These are phyloP conservation scores for Gymnoscelis rufifasciata DNA, from an alignment of 2,888 invertebrate species.

Conservation along the genomic window DNA sequence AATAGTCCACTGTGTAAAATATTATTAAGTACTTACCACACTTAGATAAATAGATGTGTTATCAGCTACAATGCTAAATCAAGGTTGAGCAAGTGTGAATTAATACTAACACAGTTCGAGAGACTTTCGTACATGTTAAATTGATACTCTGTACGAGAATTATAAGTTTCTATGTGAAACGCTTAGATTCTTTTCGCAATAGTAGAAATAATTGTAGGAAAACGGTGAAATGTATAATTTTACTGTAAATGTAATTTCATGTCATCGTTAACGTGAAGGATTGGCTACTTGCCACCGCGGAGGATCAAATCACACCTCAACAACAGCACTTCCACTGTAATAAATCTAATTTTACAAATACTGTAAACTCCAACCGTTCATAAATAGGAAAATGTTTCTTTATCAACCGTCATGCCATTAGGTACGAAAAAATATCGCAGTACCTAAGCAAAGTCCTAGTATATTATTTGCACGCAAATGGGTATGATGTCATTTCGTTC, in stretches of 20 bases:
- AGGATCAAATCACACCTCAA: background rate
- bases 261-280: background rate
- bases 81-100: constrained; percentile 8
- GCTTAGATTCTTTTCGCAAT: too few species aligned
- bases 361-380: background rate
- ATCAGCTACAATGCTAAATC: background rate
- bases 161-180: too few species aligned
- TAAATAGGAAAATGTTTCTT: background rate
- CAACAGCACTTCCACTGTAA: background rate
- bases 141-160: too few species aligned
- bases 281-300: constrained; percentile 13
- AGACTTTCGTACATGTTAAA: background rate
- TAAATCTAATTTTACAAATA: constrained; percentile 1
- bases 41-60: constrained; percentile 13
- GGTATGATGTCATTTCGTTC: constrained; percentile 28
- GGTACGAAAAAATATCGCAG: constrained; percentile 1
- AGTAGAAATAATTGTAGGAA: too few species aligned
- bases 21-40: constrained; percentile 7
- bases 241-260: background rate
- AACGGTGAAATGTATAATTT: too few species aligned
- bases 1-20: constrained; percentile 9
- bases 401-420: background rate
- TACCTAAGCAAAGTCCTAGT: background rate
- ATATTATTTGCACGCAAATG: constrained; percentile 17
- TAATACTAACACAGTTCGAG: background rate